Base-by-base conservation (phyloP, 1,140 invertebrate species). In the Zaprionus taronus region DNA sequence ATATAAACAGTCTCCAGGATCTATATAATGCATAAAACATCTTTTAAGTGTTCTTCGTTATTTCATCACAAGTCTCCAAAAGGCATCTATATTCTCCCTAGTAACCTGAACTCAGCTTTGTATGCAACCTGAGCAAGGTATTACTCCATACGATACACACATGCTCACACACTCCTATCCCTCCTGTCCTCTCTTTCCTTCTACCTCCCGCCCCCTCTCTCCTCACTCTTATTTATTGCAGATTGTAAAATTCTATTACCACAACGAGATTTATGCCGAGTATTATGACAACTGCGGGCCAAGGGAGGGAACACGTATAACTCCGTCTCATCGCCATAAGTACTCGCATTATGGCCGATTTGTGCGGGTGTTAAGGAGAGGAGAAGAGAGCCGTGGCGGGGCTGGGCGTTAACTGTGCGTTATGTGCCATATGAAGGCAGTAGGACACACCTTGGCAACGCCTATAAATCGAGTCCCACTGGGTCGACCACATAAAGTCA, bases 201-300 rank as follows among this genome's bases (percentile, higher is more conserved):
- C 9, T 34, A 2, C 6, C 41, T 17, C 15, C 17, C 41, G 0
- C 15, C 41, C 38, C 4, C 15, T 20, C 41, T 20, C 20, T n/a
- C 6, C n/a, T 17, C n/a, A 47, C n/a, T n/a, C 2, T 61, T 86
- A 83, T 86, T 87, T 87, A 80, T 77, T 73, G 55, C 67, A 53
- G 76, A 82, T 82, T 86, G 77, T 66, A 57, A 60, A 72, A 74
- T 86, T 86, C 77, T 86, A 80, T 86, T 77, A 72, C 83, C 75
- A 64, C 20, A 41, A 49, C 34, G 51, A 78, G 77, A 86, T 87
- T 86, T 86, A 86, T 86, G 70, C 36, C 51, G 34, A 68, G 79
- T 55, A 74, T 81, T 86, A 81, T 86, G 77, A 55, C 20, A 67
- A 53, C 49, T 72, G 64, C 72, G 79, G 53, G 55, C 47, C 15